Conservation (phyloP, 1,140 invertebrate genomes). For the Thaumetopoea pityocampa region DNA sequence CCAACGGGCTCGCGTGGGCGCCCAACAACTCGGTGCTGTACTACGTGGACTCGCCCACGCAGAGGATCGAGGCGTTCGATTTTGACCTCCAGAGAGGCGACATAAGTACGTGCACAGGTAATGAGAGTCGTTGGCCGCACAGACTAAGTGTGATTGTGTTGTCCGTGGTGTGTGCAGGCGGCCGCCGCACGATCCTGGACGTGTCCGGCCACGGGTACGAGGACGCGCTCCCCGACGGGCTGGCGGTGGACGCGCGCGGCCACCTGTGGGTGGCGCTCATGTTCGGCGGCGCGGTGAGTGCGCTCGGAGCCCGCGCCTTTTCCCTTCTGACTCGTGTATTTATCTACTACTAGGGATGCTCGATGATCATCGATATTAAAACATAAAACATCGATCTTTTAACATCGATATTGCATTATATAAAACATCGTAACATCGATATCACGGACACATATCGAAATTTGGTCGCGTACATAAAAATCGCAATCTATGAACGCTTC, state of each 20-base stretch:
- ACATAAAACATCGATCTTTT: conserved; percentile 1
- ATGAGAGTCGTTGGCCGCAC: too few relatives aligned
- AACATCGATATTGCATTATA: too few relatives aligned
- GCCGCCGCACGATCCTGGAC: conserved; percentile 66
- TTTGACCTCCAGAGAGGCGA: conserved; percentile 78
- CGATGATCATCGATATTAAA: too few relatives aligned
- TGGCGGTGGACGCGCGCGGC: conserved; percentile 81
- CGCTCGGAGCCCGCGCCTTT: too few relatives aligned
- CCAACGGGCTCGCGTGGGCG: conserved; percentile 86
- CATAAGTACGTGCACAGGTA: conserved; percentile 73
- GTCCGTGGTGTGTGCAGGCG: conserved; percentile 28
- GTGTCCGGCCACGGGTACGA: conserved; percentile 44
- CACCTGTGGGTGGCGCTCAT: conserved; percentile 82
- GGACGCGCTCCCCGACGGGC: conserved; percentile 80
- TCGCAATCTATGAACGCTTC: too few relatives aligned
- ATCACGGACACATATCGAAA: too few relatives aligned
- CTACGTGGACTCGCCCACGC: conserved; percentile 81
- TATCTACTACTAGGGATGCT: too few relatives aligned
- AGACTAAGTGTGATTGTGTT: not conserved
- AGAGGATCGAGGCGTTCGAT: conserved; percentile 80
- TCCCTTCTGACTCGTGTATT: conserved; percentile 4
- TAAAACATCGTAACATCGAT: too few relatives aligned
- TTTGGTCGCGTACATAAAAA: too few relatives aligned
- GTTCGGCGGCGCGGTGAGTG: conserved; percentile 70
- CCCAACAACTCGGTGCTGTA: conserved; percentile 80